Base-by-base conservation (phyloP, 2,113 vertebrate genomes). In the Carlito syrichta region DNA sequence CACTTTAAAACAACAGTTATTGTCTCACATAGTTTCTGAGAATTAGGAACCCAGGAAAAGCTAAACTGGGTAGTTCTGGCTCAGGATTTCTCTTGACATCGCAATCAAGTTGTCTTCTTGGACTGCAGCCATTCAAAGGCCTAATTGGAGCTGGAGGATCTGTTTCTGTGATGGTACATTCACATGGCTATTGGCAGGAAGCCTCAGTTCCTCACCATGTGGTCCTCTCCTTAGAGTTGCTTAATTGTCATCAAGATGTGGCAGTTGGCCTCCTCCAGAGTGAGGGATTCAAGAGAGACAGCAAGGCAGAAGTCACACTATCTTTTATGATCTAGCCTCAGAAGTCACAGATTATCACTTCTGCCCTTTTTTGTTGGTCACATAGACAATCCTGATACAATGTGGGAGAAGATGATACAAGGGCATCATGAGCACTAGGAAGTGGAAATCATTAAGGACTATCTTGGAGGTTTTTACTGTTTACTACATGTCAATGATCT, bases 1-100 rank as follows among this genome's bases (percentile, higher is more conserved):
- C 62, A 66, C 81, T 73, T 90, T 93, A 78, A 94, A 90, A 87
- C 32, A 82, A 71, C 71, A 78, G 35, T 95, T 96, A 86, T 45
- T 60, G 45, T 69, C 43, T 94, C 14, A 62, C 20, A 40, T 38
- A 79, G 48, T 96, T 94, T 90, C 71, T 95, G 79, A 79, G 38
- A 71, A 19, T 66, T 35, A 58, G 69, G 83, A 78, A 68, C 77
- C 43, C 23, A 43, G 77, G 92, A 86, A 79, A 93, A 89, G 71
- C 35, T 96, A 77, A 71, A 40, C 58, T 69, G 17, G 48, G 60
- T 81, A n/a, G 25, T 86, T 85, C 50, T 88, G 82, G 71, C 9
- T 94, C 25, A 56, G 19, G 50, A 43, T 88, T n/a, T 62, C 40
- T 40, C 27, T 83, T 35, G 32, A 92, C 66, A 40, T 74, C 92